Conservation (phyloP, 2,797 vertebrate genomes). For the Xyrichtys novacula region DNA sequence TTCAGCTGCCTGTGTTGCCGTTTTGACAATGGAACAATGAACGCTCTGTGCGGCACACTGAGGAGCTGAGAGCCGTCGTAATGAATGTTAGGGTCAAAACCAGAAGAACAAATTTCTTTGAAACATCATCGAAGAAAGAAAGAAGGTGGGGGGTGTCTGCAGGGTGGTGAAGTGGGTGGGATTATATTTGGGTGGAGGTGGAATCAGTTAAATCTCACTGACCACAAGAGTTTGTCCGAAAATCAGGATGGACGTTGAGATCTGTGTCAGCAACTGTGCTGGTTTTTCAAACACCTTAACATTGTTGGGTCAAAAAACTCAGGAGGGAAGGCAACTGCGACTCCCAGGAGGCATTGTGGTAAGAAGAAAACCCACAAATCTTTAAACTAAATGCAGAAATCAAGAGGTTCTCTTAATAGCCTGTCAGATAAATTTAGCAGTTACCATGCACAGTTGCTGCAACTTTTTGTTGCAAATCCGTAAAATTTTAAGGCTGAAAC, state of each 20-base stretch:
- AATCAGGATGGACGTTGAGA: background rate
- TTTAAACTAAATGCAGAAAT: background rate
- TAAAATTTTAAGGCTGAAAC: too few species aligned
- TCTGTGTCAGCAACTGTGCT: background rate
- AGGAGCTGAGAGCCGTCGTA: slow-evolving; percentile 11
- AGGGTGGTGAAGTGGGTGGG: slow-evolving; percentile 5
- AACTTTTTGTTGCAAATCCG: too few species aligned
- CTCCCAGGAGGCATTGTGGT: slow-evolving; percentile 16
- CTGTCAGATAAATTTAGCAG: background rate
- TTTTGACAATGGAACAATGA: slow-evolving; percentile 39
- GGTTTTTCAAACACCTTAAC: background rate
- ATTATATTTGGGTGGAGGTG: slow-evolving; percentile 16
- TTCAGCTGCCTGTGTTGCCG: slow-evolving; percentile 19
- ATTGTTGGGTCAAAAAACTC: background rate
- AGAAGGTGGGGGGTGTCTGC: background rate
- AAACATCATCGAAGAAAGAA: slow-evolving; percentile 27
- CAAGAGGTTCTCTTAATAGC: background rate
- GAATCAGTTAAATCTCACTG: too few species aligned
- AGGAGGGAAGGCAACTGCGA: background rate
- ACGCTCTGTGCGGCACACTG: background rate
- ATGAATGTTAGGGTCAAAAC: slow-evolving; percentile 47
- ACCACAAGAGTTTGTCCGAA: slow-evolving; percentile 4
- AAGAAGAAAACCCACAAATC: slow-evolving; percentile 5
- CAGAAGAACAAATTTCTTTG: slow-evolving; percentile 51
- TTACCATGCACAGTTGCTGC: too few species aligned